Percentiles rank a stretch among this genome's conserved stretches.
phyloP scores from a whole-genome alignment of 2,888 invertebrate genomes.

The Itoplectis maculator region DNA sequence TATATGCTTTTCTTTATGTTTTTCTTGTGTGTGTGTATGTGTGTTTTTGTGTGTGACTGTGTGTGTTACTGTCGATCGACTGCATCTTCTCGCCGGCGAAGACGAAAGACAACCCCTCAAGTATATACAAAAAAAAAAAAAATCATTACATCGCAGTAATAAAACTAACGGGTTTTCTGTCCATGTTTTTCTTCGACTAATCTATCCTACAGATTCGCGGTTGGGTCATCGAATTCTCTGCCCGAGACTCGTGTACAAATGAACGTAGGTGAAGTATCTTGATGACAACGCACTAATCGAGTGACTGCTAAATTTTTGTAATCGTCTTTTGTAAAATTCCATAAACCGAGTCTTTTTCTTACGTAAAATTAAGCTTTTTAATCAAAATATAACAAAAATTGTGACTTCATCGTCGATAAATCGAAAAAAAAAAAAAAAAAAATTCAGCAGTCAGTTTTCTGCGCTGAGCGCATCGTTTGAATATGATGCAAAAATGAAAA shows the following conservation, averaged over 20 bases:
- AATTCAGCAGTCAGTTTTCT: not conserved
- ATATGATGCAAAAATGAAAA: not conserved
- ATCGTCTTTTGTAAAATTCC: not conserved
- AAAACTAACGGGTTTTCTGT: constrained; percentile 41
- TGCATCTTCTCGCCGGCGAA: constrained; percentile 19
- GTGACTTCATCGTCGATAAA: not conserved
- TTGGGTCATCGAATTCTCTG: constrained; percentile 14
- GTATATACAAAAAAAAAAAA: constrained; percentile 55
- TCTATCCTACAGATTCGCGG: constrained; percentile 30
- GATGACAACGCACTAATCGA: not conserved
- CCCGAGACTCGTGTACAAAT: constrained; percentile 29
- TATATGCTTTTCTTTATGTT: constrained; percentile 34
- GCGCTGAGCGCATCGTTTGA: not conserved
- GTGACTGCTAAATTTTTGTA: not conserved
- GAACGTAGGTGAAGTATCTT: not conserved
- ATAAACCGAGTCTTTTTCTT: not conserved
- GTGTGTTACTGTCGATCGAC: constrained; percentile 22
- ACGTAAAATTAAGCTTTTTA: not conserved
- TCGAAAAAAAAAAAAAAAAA: not conserved
- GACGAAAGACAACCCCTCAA: constrained; percentile 32
- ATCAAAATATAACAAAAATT: not conserved
- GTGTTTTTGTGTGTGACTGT: constrained; percentile 10
- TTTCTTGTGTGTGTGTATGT: not conserved
- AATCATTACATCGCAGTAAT: constrained; percentile 50
- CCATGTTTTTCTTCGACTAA: constrained; percentile 18